These are phyloP conservation scores for Marisa cornuarietis DNA, from an alignment of 1,140 invertebrate genomes.

Conservation along the genomic window DNA sequence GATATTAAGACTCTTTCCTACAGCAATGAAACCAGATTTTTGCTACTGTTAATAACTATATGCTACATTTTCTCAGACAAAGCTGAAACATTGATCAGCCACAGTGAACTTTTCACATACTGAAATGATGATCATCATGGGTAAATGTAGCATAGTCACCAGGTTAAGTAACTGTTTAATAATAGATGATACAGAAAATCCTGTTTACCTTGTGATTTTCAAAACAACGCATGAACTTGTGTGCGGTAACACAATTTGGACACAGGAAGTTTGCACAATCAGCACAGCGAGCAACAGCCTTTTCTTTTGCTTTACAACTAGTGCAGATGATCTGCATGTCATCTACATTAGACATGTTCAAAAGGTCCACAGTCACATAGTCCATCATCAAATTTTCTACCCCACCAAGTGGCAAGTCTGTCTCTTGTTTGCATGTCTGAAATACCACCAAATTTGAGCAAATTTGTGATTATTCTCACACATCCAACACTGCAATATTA, in stretches of 20 bases:
- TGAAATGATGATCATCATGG: neutral
- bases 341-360: conserved; percentile 84
- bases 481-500: too few relatives aligned
- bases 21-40: too few relatives aligned
- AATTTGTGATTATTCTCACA: too few relatives aligned
- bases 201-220: conserved; percentile 80
- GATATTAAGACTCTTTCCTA: neutral
- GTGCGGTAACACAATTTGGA: conserved; percentile 90
- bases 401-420: conserved; percentile 73
- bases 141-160: too few relatives aligned
- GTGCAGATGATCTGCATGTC: conserved; percentile 72
- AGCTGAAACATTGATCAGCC: conserved; percentile 5
- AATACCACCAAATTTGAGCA: conserved; percentile 67
- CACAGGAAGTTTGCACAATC: conserved; percentile 94
- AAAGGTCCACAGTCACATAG: conserved; percentile 84
- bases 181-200: neutral
- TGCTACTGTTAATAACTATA: neutral
- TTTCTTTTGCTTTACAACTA: conserved; percentile 71
- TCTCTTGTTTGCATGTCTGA: conserved; percentile 85
- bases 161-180: neutral
- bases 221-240: conserved; percentile 92
- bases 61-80: conserved; percentile 4
- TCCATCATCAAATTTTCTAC: conserved; percentile 80
- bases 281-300: conserved; percentile 87
- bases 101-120: neutral